These are phyloP conservation scores for Chaetura pelagica DNA, from an alignment of 2,113 vertebrate species.

Conservation along the genomic window DNA sequence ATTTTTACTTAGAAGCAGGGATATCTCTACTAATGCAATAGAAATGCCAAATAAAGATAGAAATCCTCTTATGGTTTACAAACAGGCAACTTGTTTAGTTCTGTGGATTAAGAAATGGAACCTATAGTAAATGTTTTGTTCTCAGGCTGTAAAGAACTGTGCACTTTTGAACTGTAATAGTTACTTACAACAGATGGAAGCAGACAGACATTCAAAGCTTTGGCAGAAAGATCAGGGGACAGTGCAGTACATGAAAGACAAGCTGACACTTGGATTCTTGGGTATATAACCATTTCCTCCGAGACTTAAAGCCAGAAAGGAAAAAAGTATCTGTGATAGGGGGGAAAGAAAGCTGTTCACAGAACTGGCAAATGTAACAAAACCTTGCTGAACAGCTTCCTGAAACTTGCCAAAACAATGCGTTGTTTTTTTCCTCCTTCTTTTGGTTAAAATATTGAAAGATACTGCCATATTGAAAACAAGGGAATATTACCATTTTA, in stretches of 20 bases:
- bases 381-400: not conserved
- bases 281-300: constrained; percentile 28
- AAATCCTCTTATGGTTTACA: constrained; percentile 20
- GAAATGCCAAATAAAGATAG: constrained; percentile 21
- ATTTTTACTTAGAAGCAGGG: constrained; percentile 46
- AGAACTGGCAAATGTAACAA: not conserved
- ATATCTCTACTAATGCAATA: not conserved
- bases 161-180: constrained; percentile 35
- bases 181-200: constrained; percentile 47
- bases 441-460: not conserved
- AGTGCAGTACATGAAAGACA: constrained; percentile 10
- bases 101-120: not conserved
- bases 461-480: not conserved
- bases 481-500: not conserved
- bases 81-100: constrained; percentile 42
- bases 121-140: constrained; percentile 8
- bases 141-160: constrained; percentile 19
- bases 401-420: not conserved
- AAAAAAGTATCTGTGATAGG: not conserved
- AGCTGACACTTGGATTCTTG: constrained; percentile 10
- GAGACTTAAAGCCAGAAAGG: constrained; percentile 23
- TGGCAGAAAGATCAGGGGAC: constrained; percentile 50
- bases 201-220: constrained; percentile 45
- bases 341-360: not conserved
- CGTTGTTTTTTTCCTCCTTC: too few species aligned